A percentile compares a stretch with the other conserved stretches of the same genome.
phyloP scores from a whole-genome alignment of 2,113 vertebrate species.

The Stictonetta naevosa region DNA sequence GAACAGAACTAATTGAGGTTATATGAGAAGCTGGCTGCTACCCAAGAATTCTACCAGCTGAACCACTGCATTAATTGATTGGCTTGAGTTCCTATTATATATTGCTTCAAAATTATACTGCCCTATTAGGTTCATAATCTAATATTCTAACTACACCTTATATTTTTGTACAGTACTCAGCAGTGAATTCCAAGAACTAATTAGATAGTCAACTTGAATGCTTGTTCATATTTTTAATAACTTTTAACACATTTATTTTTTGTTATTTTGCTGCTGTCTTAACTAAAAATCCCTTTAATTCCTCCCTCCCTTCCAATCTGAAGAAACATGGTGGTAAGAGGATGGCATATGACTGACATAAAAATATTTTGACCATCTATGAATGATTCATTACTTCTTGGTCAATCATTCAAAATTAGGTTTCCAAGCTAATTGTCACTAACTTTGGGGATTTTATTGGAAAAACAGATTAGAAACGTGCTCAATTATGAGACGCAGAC shows the following conservation, averaged over 20 bases:
- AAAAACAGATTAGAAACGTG: neutral
- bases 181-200: conserved; percentile 32
- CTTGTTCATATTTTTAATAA: conserved; percentile 13
- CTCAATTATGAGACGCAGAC: neutral
- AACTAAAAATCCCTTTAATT: neutral
- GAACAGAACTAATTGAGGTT: neutral
- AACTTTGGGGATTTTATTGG: neutral
- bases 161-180: neutral
- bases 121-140: conserved; percentile 44
- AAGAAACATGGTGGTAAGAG: neutral
- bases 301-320: neutral
- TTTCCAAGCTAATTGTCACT: neutral
- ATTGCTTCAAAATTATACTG: conserved; percentile 40
- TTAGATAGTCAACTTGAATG: neutral
- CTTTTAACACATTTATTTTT: neutral
- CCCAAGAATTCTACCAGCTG: conserved; percentile 11
- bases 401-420: neutral
- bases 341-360: neutral
- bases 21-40: neutral
- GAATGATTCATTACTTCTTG: neutral
- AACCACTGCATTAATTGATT: conserved; percentile 44
- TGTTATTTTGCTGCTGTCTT: neutral
- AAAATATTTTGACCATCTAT: neutral
- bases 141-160: conserved; percentile 58
- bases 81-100: conserved; percentile 28